Evolutionary conservation across 2,797 vertebrate species (phyloP).

Genomic region (Agapornis canus): DNA sequence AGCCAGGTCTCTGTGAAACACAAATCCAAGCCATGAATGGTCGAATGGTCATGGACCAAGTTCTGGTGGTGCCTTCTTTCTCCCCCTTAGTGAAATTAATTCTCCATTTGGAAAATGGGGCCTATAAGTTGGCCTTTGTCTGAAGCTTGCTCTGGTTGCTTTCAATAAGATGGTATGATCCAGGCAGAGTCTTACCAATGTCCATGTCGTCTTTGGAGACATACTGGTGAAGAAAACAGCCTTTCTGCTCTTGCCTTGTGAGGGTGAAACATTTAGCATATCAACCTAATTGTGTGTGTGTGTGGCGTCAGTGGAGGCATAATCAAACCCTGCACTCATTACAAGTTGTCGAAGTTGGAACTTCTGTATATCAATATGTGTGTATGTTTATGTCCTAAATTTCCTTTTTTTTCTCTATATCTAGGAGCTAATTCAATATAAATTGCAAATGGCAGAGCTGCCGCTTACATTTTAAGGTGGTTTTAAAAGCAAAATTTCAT

Average conservation of each 20-base stretch:
- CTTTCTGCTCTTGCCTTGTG: background rate
- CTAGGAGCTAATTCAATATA: background rate
- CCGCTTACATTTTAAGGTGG: background rate
- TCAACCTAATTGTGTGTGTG: background rate
- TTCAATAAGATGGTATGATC: background rate
- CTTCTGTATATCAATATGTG: background rate
- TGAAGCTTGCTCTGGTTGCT: background rate
- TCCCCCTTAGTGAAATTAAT: background rate
- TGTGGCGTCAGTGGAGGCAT: background rate
- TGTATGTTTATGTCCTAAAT: background rate
- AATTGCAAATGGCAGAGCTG: background rate
- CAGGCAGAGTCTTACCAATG: background rate
- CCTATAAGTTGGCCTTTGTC: background rate
- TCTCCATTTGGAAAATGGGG: background rate
- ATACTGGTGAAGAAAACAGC: background rate
- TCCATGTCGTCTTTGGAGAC: background rate
- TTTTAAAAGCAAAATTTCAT: slow-evolving; percentile 8
- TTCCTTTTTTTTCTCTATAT: background rate
- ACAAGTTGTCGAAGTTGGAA: background rate
- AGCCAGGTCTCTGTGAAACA: background rate
- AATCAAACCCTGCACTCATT: background rate
- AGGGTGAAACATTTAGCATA: background rate
- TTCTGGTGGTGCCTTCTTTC: background rate
- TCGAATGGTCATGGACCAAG: background rate
- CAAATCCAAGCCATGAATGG: background rate